Conservation (phyloP, 2,888 invertebrate species). For the Cataglyphis livida region DNA sequence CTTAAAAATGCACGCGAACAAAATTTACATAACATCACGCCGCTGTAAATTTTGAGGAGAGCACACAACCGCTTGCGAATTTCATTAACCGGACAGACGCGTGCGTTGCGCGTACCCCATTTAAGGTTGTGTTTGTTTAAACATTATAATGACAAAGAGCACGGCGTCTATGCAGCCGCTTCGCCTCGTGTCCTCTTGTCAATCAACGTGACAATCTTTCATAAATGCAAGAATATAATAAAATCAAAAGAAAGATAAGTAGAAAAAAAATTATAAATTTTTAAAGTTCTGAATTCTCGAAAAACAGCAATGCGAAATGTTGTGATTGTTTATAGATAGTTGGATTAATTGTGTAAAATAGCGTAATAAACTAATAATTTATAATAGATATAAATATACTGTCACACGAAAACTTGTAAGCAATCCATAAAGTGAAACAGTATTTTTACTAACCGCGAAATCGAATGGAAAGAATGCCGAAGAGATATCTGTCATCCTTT, state of each 20-base stretch:
- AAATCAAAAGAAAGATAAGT: not conserved
- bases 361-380: not conserved
- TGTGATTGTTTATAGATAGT: not conserved
- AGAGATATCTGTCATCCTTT: not conserved
- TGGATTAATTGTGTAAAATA: not conserved
- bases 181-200: slow-evolving; percentile 33
- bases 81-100: slow-evolving; percentile 77
- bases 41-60: slow-evolving; percentile 64
- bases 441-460: not conserved
- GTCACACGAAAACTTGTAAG: not conserved
- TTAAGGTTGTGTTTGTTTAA: slow-evolving; percentile 74
- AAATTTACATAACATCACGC: slow-evolving; percentile 74
- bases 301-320: not conserved
- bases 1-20: slow-evolving; percentile 66
- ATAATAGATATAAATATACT: not conserved
- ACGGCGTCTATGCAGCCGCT: slow-evolving; percentile 17
- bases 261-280: not conserved
- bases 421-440: slow-evolving; percentile 44
- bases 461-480: slow-evolving; percentile 2
- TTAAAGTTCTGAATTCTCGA: not conserved
- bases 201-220: not conserved
- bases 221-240: slow-evolving; percentile 13
- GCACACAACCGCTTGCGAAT: slow-evolving; percentile 65
- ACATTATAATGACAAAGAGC: slow-evolving; percentile 81
- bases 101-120: slow-evolving; percentile 47